These are phyloP conservation scores for Anguilla obscura DNA, from an alignment of 2,797 vertebrate genomes.

Conservation along the genomic window DNA sequence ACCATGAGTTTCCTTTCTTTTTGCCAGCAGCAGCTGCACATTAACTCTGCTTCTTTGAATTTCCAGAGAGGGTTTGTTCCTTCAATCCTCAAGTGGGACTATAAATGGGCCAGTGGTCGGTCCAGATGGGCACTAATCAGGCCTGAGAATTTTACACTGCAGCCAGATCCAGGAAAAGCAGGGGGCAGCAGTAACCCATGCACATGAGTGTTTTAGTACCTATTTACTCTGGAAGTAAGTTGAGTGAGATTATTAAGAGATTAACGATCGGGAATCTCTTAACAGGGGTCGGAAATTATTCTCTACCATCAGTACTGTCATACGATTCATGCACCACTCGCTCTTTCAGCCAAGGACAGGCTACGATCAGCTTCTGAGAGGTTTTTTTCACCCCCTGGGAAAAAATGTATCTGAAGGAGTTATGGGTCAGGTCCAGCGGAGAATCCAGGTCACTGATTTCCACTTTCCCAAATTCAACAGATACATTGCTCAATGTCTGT, in stretches of 20 bases:
- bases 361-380: background rate
- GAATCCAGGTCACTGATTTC: background rate
- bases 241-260: constrained; percentile 4
- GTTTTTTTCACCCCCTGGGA: background rate
- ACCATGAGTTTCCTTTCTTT: background rate
- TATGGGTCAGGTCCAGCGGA: background rate
- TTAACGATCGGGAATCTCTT: background rate
- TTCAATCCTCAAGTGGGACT: constrained; percentile 14
- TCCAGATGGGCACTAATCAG: constrained; percentile 3
- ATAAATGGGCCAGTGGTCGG: background rate
- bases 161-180: background rate
- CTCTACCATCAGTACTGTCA: background rate
- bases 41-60: background rate
- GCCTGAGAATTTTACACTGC: constrained; percentile 6
- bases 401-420: background rate
- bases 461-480: background rate
- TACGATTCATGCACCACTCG: background rate
- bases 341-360: background rate
- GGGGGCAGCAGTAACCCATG: background rate
- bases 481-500: background rate
- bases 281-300: background rate
- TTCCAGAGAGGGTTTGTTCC: background rate
- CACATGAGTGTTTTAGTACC: background rate
- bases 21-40: background rate
- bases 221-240: constrained; percentile 3